Evolutionary conservation across 1,140 invertebrate genomes (phyloP).

Genomic region (Wasmannia auropunctata): DNA sequence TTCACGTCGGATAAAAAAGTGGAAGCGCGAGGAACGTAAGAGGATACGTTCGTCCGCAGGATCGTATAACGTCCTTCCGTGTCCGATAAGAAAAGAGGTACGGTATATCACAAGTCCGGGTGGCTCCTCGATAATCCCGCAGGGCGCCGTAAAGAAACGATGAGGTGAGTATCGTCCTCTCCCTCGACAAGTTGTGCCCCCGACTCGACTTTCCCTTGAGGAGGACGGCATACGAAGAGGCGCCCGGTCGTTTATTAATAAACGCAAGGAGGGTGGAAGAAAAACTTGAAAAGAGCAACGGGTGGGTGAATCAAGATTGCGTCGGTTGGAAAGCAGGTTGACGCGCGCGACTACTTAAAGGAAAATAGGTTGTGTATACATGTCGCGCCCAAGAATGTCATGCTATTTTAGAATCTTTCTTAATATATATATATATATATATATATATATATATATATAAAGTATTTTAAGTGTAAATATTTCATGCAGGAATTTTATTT

Average conservation of each 20-base stretch:
- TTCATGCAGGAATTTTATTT: not conserved
- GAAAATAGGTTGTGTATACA: constrained; percentile 48
- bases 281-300: constrained; percentile 44
- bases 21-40: constrained; percentile 2
- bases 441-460: no score
- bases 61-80: constrained; percentile 40
- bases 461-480: constrained; percentile 1
- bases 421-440: no score
- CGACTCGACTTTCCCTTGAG: not conserved
- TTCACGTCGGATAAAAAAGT: constrained; percentile 8
- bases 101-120: constrained; percentile 42
- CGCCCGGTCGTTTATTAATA: constrained; percentile 72
- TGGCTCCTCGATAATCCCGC: constrained; percentile 56
- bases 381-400: constrained; percentile 21
- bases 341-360: constrained; percentile 48
- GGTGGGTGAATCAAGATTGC: constrained; percentile 35
- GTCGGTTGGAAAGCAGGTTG: constrained; percentile 13
- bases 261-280: constrained; percentile 50
- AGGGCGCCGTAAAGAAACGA: constrained; percentile 54
- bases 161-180: constrained; percentile 37
- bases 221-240: constrained; percentile 12
- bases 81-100: constrained; percentile 25
- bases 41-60: constrained; percentile 9
- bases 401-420: constrained; percentile 46
- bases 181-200: constrained; percentile 33